These are phyloP conservation scores for Heteractis magnifica DNA, from an alignment of 92 coral and sea anemone species.

Conservation along the genomic window DNA sequence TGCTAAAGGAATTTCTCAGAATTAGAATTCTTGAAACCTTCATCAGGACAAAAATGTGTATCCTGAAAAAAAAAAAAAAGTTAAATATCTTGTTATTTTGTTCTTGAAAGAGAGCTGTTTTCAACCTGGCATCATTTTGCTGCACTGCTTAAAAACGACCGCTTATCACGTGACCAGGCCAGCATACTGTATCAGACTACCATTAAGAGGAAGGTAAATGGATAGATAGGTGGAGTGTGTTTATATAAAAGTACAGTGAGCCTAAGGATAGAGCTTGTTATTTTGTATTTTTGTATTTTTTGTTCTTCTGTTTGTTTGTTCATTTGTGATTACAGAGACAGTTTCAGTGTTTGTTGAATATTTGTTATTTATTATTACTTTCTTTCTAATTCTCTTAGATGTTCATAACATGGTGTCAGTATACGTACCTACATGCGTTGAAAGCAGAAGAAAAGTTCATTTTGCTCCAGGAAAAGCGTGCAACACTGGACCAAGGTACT, in stretches of 20 bases:
- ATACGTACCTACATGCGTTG: slow-evolving; percentile 56
- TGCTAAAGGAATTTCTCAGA: too few species aligned
- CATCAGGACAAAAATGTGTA: too few species aligned
- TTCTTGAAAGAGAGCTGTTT: slow-evolving; percentile 25
- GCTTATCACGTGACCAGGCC: slow-evolving; percentile 36
- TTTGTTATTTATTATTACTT: not conserved
- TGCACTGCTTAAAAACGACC: slow-evolving; percentile 30
- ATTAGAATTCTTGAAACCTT: too few species aligned
- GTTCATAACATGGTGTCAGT: slow-evolving; percentile 61
- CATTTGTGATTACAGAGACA: too few species aligned
- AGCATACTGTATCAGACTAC: slow-evolving; percentile 18
- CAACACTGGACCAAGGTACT: slow-evolving; percentile 58
- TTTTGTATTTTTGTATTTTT: too few species aligned
- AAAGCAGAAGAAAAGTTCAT: slow-evolving; percentile 45
- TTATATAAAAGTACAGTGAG: too few species aligned
- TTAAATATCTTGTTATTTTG: not conserved
- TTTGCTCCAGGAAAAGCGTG: slow-evolving; percentile 49
- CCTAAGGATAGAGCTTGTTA: too few species aligned
- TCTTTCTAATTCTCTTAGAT: slow-evolving; percentile 24
- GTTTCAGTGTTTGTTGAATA: not conserved
- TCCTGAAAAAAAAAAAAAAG: not conserved
- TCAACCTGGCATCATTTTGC: slow-evolving; percentile 37
- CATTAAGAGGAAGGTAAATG: slow-evolving; percentile 39
- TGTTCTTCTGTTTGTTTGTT: not conserved
- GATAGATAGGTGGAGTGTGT: not conserved